Evolutionary conservation across 1,140 invertebrate species (phyloP), one percentile per base, ranked within the genome.

Genomic region (Lepidurus apus): DNA sequence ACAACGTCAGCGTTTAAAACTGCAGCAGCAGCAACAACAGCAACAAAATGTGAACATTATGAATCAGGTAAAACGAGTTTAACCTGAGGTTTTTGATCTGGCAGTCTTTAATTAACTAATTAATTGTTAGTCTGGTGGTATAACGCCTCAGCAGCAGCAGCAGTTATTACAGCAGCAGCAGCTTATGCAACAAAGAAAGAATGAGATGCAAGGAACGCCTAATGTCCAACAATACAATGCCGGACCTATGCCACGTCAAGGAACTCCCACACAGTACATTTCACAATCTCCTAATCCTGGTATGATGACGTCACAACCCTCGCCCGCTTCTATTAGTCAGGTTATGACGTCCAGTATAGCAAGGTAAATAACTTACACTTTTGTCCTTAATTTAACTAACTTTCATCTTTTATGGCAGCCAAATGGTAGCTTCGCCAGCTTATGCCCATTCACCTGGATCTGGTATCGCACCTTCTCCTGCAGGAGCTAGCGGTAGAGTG

Each of bases 381-480:
- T 74, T 75, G 74, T 21, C 13, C 13, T 75, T 75, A 7, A 42
- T 11, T 17, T 75, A 43, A 47, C 79, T 17, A 79, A 79, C 74
- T 24, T 77, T 80, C 78, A 80, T 43, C 77, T 81, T 80, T 82
- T 82, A 11, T 26, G 87, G 85, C 78, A 89, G 87, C 82, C 89
- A 90, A 82, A 91, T 91, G 89, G 89, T 90, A 17, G 87, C 90
- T 43, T 92, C 91, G 11, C 91, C 91, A 9, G 91, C 91, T 42
- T 82, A 91, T 76, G 91, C 89, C 74, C 89, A 90, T n/a, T 90
- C 90, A n/a, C 91, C 91, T 24, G 89, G 88, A 80, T 86, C 90
- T 42, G 89, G 89, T 79, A 88, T 89, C 85, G 83, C 87, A 44
- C 84, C 82, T 13, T 86, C 87, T 75, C 85, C 84, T 8, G 84